Conservation (phyloP, 2,797 vertebrate genomes). For the Aphelocoma californica region DNA sequence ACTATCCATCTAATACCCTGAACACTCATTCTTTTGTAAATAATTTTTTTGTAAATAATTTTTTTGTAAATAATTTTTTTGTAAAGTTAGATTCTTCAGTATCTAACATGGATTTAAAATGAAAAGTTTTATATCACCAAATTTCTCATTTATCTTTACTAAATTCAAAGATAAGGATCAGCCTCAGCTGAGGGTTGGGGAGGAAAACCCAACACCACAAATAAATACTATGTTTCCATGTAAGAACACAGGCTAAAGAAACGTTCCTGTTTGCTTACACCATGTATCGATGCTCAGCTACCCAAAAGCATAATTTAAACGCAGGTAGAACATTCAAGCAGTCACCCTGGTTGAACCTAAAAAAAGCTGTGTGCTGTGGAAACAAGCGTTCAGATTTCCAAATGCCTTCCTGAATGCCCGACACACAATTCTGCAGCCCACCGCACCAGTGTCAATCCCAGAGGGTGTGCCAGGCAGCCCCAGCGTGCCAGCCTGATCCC, state of each 20-base stretch:
- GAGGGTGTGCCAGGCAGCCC: not conserved
- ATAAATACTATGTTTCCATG: not conserved
- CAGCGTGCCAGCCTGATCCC: rapidly evolving
- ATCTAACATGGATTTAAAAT: not conserved
- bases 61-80: not conserved
- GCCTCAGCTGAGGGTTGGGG: not conserved
- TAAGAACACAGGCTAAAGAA: not conserved
- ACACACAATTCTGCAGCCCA: not conserved
- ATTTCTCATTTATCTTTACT: not conserved
- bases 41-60: not conserved
- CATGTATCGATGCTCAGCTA: not conserved
- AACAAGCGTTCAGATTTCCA: not conserved
- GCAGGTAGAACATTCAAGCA: not conserved
- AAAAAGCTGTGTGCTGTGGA: not conserved
- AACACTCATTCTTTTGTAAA: not conserved
- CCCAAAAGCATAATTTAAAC: not conserved
- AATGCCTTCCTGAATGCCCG: not conserved
- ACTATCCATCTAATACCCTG: not conserved
- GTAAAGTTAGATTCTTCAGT: not conserved
- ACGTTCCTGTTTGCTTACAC: not conserved
- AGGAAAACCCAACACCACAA: rapidly evolving
- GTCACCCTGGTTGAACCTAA: not conserved
- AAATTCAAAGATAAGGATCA: not conserved
- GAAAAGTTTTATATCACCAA: not conserved
- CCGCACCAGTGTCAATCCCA: not conserved